These are phyloP conservation scores for Accipiter badius DNA, from an alignment of 2,797 vertebrate species.

Conservation along the genomic window DNA sequence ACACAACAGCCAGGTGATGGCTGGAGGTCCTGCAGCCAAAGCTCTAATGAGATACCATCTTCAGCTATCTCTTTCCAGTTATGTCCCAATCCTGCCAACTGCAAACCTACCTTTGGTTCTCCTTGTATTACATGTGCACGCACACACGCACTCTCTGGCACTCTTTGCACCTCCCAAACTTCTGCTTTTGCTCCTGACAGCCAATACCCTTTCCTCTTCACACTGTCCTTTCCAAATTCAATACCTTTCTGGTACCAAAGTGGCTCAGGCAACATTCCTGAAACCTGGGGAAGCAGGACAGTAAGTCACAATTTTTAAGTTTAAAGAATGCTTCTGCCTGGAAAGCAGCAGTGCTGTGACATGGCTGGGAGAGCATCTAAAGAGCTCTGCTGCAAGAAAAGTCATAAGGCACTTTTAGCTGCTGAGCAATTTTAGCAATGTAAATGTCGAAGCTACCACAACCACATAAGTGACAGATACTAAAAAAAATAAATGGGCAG, in stretches of 20 bases:
- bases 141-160: neutral
- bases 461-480: constrained; percentile 6
- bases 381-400: neutral
- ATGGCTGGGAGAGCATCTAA: neutral
- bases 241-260: neutral
- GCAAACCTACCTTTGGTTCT: neutral
- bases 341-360: neutral
- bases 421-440: constrained; percentile 15
- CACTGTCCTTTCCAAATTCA: neutral
- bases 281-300: neutral
- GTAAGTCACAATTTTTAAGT: neutral
- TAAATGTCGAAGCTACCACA: neutral
- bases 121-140: neutral
- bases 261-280: neutral
- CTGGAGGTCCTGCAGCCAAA: neutral
- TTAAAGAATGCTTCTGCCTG: neutral
- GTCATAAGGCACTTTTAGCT: neutral
- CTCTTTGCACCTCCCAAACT: neutral
- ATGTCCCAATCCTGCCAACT: neutral
- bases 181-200: neutral
- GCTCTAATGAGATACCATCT: neutral
- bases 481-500: neutral
- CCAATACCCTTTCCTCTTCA: neutral
- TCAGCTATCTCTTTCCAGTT: neutral
- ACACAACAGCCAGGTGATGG: neutral